Conservation (phyloP, 2,888 invertebrate genomes). For the Mimas tiliae region DNA sequence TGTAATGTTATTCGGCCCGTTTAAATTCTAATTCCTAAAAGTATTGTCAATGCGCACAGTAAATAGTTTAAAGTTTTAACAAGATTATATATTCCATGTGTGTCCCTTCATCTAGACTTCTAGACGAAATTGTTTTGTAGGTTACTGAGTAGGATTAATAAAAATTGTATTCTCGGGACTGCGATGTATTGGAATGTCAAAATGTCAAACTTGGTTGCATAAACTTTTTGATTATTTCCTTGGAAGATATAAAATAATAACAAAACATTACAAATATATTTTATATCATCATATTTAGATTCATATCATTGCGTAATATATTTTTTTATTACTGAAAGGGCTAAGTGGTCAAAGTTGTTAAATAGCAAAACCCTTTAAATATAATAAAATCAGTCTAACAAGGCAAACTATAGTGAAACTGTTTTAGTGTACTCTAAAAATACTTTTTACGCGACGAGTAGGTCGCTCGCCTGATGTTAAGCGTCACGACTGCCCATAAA, state of each 20-base stretch:
- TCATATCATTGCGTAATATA: too few relatives aligned
- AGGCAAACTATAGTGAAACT: too few relatives aligned
- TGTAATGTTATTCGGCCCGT: conserved; percentile 46
- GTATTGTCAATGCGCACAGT: conserved; percentile 79
- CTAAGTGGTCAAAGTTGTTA: too few relatives aligned
- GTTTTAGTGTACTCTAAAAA: too few relatives aligned
- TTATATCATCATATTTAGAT: too few relatives aligned
- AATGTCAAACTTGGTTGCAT: background rate
- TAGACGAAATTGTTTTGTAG: conserved; percentile 50
- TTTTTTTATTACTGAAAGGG: too few relatives aligned
- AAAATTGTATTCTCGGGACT: background rate
- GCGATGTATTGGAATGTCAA: conserved; percentile 3
- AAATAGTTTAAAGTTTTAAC: conserved; percentile 55
- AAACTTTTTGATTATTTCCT: background rate
- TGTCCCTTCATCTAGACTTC: conserved; percentile 51
- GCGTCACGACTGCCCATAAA: too few relatives aligned
- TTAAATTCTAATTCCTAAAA: conserved; percentile 61
- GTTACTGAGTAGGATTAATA: conserved; percentile 15
- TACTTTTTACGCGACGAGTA: too few relatives aligned
- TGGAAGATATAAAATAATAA: background rate
- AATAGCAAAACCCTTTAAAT: too few relatives aligned
- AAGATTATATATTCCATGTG: conserved; percentile 52
- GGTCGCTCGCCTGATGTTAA: too few relatives aligned
- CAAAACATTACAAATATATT: too few relatives aligned
- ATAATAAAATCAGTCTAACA: too few relatives aligned